A percentile compares a stretch with the other conserved stretches of the same genome.
Conservation (phyloP, 2,888 invertebrate species). For the Petrolisthes cinctipes region DNA sequence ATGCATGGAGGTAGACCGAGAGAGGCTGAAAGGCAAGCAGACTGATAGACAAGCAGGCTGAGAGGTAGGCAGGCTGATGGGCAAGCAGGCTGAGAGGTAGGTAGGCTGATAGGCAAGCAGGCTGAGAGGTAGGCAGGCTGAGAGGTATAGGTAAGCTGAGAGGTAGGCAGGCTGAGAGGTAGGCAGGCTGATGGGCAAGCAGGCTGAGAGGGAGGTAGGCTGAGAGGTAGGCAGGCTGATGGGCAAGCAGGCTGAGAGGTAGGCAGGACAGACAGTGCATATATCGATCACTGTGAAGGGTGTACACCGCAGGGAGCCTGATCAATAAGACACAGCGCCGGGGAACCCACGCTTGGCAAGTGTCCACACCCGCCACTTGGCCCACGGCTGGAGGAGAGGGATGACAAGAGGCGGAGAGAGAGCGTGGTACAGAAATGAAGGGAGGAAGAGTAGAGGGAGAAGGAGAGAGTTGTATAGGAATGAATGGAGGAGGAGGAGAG, state of each 20-base stretch:
- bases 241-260: constrained; percentile 12
- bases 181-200: background rate
- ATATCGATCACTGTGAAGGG: constrained; percentile 35
- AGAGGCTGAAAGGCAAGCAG: background rate
- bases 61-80: background rate
- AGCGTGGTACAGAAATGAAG: background rate
- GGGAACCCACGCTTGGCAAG: constrained; percentile 51
- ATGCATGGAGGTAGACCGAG: background rate
- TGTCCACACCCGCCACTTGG: constrained; percentile 20
- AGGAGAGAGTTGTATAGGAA: background rate
- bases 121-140: background rate
- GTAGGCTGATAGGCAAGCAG: background rate
- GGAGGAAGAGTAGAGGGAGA: background rate
- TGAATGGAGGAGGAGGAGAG: background rate
- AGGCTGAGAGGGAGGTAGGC: background rate
- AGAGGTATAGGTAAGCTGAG: background rate
- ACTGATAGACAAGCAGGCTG: background rate
- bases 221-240: background rate
- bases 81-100: background rate
- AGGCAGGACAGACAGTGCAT: constrained; percentile 32
- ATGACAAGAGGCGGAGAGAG: background rate
- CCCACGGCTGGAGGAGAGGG: background rate
- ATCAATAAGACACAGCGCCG: constrained; percentile 49
- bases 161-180: background rate
- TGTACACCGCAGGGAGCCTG: constrained; percentile 13